phyloP scores from a whole-genome alignment of 1,140 invertebrate genomes.

The Cydia splendana region DNA sequence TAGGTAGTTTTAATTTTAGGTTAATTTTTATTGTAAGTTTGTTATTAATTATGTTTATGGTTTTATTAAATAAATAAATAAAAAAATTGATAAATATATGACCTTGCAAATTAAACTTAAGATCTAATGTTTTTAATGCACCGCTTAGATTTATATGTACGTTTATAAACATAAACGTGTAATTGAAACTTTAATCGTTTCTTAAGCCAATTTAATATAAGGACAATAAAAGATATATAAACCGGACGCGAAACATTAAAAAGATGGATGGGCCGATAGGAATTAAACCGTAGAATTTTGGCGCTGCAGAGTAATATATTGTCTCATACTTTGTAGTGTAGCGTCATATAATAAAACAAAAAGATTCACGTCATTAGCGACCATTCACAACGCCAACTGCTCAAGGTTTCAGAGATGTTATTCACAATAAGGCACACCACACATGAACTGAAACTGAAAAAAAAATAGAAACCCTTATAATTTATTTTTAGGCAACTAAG shows the following conservation, averaged over 20 bases:
- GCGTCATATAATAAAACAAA: not conserved
- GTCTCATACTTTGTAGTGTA: not conserved
- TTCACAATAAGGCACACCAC: not conserved
- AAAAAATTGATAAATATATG: too few relatives aligned
- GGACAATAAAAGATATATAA: not conserved
- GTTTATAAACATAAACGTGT: not conserved
- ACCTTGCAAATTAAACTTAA: not conserved
- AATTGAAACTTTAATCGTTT: not conserved
- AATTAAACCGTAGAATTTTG: not conserved
- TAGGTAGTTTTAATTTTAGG: too few relatives aligned
- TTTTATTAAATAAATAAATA: too few relatives aligned
- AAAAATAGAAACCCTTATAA: too few relatives aligned
- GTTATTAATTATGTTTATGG: too few relatives aligned
- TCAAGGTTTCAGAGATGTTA: not conserved
- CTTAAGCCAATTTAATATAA: not conserved
- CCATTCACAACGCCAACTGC: not conserved
- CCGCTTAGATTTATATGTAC: too few relatives aligned
- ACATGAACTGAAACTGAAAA: too few relatives aligned
- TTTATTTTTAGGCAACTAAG: too few relatives aligned
- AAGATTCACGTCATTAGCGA: conserved; percentile 3
- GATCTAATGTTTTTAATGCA: too few relatives aligned
- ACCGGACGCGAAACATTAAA: not conserved
- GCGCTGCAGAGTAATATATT: not conserved
- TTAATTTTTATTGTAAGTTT: too few relatives aligned
- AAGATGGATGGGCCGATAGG: not conserved